Base-by-base conservation (phyloP, 2,888 invertebrate species). In the Microctonus aethiopoides region DNA sequence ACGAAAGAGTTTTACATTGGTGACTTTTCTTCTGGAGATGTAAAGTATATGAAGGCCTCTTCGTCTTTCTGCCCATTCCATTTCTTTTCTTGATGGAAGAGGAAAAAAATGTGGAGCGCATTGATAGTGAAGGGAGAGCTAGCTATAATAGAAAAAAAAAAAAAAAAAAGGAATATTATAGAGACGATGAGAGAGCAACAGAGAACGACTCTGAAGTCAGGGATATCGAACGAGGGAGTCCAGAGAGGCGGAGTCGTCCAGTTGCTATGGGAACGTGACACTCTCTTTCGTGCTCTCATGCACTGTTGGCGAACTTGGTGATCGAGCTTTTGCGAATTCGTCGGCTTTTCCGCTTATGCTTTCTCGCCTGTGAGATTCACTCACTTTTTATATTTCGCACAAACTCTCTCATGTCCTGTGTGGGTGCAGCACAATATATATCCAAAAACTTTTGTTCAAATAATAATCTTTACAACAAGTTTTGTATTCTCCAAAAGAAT, bases 231-330 rank as follows among this genome's bases (percentile, higher is more conserved):
- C 71, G 71, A 61, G 64, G 73, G 60, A 69, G 69, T 67, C 36
- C 64, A 63, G 52, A 69, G 71, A 71, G 73, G 73, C 73, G 73
- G 73, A 73, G 73, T 71, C 72, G 64, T 67, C 67, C 64, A 71
- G 73, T 73, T 73, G 65, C 73, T 65, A 73, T 73, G 71, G 73
- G 57, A 73, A 73, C 73, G 69, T 73, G 73, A 73, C 73, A 73
- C 73, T 73, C 73, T 73, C 73, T 73, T 68, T 70, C 67, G 62
- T 65, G 59, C 67, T 70, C 60, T 68, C 60, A 36, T 68, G 63
- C 29, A 46, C 26, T 60, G 26, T 39, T 60, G 61, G 69, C 52
- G 64, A 59, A 59, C 51, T 66, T 24, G 64, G 36, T 26, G 41
- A 52, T 26, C 22, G 56, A 59, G 64, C 63, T 68, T 56, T 57